Evolutionary conservation across 2,888 invertebrate genomes (phyloP).

Genomic region (Papilio protenor): DNA sequence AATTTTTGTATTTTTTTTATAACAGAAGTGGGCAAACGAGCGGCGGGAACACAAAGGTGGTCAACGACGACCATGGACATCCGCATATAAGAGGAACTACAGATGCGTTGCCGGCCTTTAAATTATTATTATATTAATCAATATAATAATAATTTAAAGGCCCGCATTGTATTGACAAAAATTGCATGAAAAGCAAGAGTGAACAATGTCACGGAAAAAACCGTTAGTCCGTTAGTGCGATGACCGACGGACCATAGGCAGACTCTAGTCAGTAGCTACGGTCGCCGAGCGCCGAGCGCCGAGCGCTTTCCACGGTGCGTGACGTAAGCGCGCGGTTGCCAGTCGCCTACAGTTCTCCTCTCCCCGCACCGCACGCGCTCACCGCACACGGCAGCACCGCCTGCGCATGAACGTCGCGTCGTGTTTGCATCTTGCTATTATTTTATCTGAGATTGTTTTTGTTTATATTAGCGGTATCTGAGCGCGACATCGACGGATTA

Average conservation of each 20-base stretch:
- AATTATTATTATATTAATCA: no score
- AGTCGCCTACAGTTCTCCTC: neutral
- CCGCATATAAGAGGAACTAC: no score
- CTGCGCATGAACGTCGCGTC: neutral
- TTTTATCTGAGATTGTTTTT: slow-evolving; percentile 4
- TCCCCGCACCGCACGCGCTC: neutral
- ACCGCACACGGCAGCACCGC: neutral
- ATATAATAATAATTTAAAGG: no score
- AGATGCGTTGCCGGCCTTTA: no score
- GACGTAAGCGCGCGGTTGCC: slow-evolving; percentile 14
- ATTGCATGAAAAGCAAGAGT: neutral
- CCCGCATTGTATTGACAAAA: no score
- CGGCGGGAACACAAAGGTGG: no score
- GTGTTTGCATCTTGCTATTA: neutral
- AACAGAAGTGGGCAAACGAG: no score
- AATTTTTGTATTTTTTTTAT: no score
- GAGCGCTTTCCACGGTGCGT: neutral
- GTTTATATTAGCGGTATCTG: neutral
- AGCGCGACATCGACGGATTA: neutral
- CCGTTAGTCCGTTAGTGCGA: neutral
- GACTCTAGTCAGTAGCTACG: neutral
- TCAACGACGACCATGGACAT: no score
- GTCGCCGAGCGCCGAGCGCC: neutral
- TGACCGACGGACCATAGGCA: neutral
- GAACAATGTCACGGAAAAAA: neutral